Evolutionary conservation across 2,888 invertebrate species (phyloP), one percentile per base, ranked within the genome.

Genomic region (Troides aeacus): DNA sequence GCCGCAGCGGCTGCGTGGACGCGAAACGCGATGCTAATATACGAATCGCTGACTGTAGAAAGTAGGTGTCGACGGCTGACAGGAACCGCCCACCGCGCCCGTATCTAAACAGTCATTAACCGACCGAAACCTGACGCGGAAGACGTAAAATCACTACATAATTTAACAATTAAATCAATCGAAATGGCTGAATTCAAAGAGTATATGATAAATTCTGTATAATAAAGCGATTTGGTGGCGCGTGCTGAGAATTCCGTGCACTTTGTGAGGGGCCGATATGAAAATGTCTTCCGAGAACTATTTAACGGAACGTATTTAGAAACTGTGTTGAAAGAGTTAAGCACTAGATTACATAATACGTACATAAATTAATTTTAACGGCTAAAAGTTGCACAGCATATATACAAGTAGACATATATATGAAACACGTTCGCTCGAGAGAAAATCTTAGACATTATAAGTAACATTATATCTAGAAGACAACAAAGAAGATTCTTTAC

Each of bases 151-250:
- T 85, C 81, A 83, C 81, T 82, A 82, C 81, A 79, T 80, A 81
- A 81, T 81, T 81, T 73, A 79, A 84, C 87, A 90, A 89, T 90
- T 90, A 88, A 88, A 83, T 80, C 82, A 85, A 86, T 86, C 82
- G 76, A 75, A 75, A 76, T 81, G 83, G 85, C 86, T 85, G 81
- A 77, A 76, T 81, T 80, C 79, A 79, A 79, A 76, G 74, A 81
- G 84, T 87, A 86, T 85, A 86, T 86, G 82, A 39, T 39, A 39
- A 39, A 39, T 39, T 39, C 81, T 76, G 85, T 84, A 88, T 90
- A 89, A 90, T 90, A 83, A 87, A 89, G 85, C 79, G 75, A 84
- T 88, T 80, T 78, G 72, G 72, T 78, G 82, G 83, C 90, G 86
- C 91, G 90, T 88, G 91, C 88, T 81, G 78, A 70, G 84, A 81